Percentiles rank a stretch among this genome's conserved stretches.
Evolutionary conservation across 2,888 invertebrate genomes (phyloP).

Genomic region (Cetonia aurata): DNA sequence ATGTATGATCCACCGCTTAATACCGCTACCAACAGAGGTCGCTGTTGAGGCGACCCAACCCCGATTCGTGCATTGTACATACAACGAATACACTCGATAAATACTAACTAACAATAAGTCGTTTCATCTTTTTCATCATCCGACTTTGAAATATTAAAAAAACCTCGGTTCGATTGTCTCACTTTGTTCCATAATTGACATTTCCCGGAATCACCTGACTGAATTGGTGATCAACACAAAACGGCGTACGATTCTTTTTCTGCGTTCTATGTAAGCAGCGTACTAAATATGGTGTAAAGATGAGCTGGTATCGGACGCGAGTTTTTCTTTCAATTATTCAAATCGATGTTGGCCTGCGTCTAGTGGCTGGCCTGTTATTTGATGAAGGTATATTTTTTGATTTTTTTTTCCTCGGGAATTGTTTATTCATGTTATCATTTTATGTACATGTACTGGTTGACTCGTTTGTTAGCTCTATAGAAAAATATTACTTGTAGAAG

Average conservation of each 20-base stretch:
- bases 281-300: too few relatives aligned
- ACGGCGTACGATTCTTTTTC: background rate
- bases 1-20: constrained; percentile 31
- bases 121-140: constrained; percentile 41
- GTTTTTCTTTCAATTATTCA: constrained; percentile 44
- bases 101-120: background rate
- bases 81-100: background rate
- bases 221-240: constrained; percentile 30
- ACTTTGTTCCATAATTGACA: constrained; percentile 52
- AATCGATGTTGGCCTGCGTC: constrained; percentile 7
- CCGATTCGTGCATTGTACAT: constrained; percentile 4
- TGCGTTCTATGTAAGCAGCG: too few relatives aligned
- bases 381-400: background rate
- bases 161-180: constrained; percentile 53
- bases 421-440: too few relatives aligned
- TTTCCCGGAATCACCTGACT: constrained; percentile 46
- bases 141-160: constrained; percentile 48
- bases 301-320: background rate
- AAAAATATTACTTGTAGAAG: too few relatives aligned
- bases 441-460: too few relatives aligned
- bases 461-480: too few relatives aligned
- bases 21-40: background rate
- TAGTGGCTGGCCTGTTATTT: constrained; percentile 7
- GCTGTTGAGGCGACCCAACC: background rate
- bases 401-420: constrained; percentile 10